Evolutionary conservation across 23 tunicate species (phyloP).

Genomic region (Styela clava): DNA sequence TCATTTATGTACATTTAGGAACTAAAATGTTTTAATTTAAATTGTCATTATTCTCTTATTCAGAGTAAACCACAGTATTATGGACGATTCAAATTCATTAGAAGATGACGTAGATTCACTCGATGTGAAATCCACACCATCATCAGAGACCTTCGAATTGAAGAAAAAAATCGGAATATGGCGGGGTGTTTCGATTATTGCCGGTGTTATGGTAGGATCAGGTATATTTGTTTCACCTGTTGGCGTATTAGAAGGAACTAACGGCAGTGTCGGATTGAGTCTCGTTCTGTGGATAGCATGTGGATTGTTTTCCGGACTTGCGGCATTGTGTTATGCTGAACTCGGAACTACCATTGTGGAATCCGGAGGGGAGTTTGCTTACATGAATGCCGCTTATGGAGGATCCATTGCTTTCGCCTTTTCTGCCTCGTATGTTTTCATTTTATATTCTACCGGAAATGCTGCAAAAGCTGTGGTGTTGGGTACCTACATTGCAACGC

Average conservation of each 20-base stretch:
- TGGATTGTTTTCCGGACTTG: constrained; percentile 23
- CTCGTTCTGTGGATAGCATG: constrained; percentile 55
- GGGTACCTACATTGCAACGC: constrained; percentile 37
- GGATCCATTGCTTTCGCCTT: constrained; percentile 33
- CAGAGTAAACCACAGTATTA: too few species aligned
- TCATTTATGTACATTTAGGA: too few species aligned
- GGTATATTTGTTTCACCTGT: constrained; percentile 58
- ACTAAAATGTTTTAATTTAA: too few species aligned
- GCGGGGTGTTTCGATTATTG: constrained; percentile 18
- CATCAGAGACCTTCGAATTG: neutral
- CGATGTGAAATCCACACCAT: neutral
- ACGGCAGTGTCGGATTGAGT: constrained; percentile 63
- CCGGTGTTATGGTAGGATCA: constrained; percentile 40
- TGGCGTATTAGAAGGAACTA: constrained; percentile 39
- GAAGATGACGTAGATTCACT: neutral
- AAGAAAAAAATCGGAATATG: constrained; percentile 22
- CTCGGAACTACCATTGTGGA: constrained; percentile 35
- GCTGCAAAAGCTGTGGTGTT: constrained; percentile 36
- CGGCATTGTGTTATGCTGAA: constrained; percentile 63
- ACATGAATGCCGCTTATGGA: constrained; percentile 58
- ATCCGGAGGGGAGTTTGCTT: constrained; percentile 41
- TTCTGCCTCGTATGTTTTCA: constrained; percentile 1
- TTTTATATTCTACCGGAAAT: neutral
- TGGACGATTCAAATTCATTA: neutral
- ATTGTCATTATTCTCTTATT: too few species aligned